Conservation (phyloP, 2,797 vertebrate genomes). For the Manis javanica region DNA sequence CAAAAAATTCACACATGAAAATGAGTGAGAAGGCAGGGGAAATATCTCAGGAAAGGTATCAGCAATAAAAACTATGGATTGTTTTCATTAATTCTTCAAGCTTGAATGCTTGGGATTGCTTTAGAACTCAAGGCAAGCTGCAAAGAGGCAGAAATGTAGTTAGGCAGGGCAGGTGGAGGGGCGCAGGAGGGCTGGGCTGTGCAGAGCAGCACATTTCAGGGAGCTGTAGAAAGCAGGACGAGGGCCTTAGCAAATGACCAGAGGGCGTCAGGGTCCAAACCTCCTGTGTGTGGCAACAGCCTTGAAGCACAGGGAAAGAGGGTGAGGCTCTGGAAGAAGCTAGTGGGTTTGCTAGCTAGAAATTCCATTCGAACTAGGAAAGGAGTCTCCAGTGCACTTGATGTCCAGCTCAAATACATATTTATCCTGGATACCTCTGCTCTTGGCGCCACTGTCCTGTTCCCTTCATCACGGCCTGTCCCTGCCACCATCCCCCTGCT, state of each 20-base stretch:
- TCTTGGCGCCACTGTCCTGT: neutral
- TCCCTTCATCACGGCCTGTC: neutral
- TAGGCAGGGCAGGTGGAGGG: neutral
- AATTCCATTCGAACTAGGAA: neutral
- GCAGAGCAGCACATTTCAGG: too few species aligned
- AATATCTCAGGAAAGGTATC: neutral
- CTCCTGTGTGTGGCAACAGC: fast-evolving
- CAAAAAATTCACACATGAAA: neutral
- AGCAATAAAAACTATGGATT: neutral
- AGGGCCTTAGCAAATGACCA: neutral
- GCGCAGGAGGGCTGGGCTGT: too few species aligned
- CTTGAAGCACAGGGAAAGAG: neutral
- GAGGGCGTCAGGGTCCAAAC: neutral
- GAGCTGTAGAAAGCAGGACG: neutral
- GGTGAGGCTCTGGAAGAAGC: neutral
- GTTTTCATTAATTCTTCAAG: neutral
- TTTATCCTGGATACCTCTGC: neutral
- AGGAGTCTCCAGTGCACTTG: neutral
- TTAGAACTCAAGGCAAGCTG: neutral
- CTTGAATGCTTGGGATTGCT: neutral
- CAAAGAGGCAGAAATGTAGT: neutral
- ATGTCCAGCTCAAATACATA: neutral
- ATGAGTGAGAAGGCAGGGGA: neutral
- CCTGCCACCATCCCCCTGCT: too few species aligned
- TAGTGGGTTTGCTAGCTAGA: neutral